phyloP scores from a whole-genome alignment of 2,113 vertebrate genomes.

The Corapipo altera region DNA sequence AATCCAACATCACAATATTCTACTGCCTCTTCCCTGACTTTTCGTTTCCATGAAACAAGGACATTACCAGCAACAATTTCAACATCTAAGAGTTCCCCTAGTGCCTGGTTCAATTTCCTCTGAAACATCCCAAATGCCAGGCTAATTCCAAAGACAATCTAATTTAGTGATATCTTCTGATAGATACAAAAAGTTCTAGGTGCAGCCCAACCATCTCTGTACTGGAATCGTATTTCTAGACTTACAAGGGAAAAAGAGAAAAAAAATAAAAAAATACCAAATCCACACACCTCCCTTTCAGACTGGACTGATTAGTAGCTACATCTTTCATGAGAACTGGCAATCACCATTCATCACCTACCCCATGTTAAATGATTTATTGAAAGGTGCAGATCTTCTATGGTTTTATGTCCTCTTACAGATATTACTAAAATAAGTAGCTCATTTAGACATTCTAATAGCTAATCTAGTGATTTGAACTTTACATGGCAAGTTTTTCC shows the following conservation, averaged over 20 bases:
- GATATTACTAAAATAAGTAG: not conserved
- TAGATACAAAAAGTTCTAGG: not conserved
- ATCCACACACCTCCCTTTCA: not conserved
- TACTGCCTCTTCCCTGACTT: not conserved
- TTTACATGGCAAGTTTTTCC: not conserved
- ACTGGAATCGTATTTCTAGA: not conserved
- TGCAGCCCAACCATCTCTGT: not conserved
- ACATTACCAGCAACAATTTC: not conserved
- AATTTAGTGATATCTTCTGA: not conserved
- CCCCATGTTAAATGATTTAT: not conserved
- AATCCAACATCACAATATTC: not conserved
- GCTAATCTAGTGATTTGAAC: not conserved
- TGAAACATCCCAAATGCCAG: not conserved
- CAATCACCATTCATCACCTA: not conserved
- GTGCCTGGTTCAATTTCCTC: not conserved
- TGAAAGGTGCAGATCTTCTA: not conserved
- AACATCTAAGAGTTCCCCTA: not conserved
- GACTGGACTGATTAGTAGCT: not conserved
- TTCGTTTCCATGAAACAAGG: not conserved
- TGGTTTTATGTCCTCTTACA: not conserved
- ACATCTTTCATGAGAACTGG: not conserved
- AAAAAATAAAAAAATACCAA: too few species aligned
- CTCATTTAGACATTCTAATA: not conserved
- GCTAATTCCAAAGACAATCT: not conserved
- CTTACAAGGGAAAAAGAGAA: rapidly evolving